Percentiles rank a stretch among this genome's conserved stretches.
Conservation (phyloP, 2,113 vertebrate species). For the Megaceryle torquata region DNA sequence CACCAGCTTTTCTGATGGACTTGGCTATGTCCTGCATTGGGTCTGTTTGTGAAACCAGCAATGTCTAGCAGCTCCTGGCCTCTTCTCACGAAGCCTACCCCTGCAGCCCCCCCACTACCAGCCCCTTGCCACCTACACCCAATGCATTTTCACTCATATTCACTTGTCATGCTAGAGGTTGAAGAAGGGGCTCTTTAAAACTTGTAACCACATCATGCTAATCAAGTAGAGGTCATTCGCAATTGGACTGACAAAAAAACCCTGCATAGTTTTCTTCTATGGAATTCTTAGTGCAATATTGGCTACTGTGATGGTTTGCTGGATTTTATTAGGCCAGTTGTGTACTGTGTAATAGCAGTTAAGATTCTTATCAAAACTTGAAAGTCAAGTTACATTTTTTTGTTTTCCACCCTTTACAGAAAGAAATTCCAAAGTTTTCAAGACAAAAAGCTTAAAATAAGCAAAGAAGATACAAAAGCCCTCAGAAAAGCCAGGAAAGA, state of each 20-base stretch:
- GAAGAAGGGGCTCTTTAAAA: background rate
- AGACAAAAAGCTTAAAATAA: slow-evolving; percentile 91
- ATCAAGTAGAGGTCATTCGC: background rate
- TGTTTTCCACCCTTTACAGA: slow-evolving; percentile 66
- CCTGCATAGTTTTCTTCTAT: background rate
- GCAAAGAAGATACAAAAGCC: slow-evolving; percentile 81
- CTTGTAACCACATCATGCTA: background rate
- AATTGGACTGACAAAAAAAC: background rate
- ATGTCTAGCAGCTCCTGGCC: background rate
- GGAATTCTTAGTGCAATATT: background rate
- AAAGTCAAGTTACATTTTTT: background rate
- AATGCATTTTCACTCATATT: background rate
- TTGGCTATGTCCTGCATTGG: background rate
- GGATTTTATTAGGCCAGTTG: background rate
- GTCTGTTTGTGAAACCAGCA: background rate
- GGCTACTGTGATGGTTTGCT: background rate
- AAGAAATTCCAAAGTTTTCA: slow-evolving; percentile 99
- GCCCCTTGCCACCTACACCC: background rate
- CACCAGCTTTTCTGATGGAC: background rate
- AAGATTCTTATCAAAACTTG: background rate
- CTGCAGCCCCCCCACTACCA: background rate
- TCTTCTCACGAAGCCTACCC: background rate
- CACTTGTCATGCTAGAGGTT: background rate
- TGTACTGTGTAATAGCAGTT: background rate
- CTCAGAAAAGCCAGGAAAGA: slow-evolving; percentile 91